Percentiles rank a stretch among this genome's conserved stretches.
Evolutionary conservation across 2,113 vertebrate genomes (phyloP).

Genomic region (Brachyhypopomus gauderio): DNA sequence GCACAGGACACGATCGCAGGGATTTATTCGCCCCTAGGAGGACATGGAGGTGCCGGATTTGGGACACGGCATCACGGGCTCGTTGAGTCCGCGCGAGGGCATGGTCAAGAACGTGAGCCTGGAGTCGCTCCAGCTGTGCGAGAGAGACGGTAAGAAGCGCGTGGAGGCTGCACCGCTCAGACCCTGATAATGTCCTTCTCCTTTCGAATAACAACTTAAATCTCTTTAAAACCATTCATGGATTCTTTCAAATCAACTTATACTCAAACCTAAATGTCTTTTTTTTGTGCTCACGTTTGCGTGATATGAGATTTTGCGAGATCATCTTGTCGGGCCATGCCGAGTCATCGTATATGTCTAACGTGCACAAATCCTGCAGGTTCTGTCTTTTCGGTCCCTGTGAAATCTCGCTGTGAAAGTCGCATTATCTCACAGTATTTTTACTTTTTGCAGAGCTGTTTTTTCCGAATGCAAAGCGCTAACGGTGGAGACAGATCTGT

Average conservation of each 20-base stretch:
- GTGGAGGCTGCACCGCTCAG: not conserved
- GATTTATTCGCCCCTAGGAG: too few species aligned
- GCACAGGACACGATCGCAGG: not conserved
- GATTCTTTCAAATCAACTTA: not conserved
- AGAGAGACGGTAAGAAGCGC: constrained; percentile 86
- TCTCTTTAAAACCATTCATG: too few species aligned
- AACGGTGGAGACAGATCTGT: not conserved
- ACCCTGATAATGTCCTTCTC: too few species aligned
- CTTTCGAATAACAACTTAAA: too few species aligned
- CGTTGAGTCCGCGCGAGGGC: constrained; percentile 92
- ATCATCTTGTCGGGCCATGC: not conserved
- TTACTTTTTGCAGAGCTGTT: not conserved
- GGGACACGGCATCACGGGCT: constrained; percentile 85
- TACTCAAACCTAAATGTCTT: not conserved
- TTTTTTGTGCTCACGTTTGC: not conserved
- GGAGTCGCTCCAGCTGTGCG: constrained; percentile 94
- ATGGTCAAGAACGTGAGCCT: constrained; percentile 96
- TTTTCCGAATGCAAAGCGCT: not conserved
- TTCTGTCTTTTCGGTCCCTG: too few species aligned
- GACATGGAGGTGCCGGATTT: constrained; percentile 90
- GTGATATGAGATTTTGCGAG: not conserved
- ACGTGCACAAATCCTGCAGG: too few species aligned
- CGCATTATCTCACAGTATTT: too few species aligned
- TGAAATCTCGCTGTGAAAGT: too few species aligned
- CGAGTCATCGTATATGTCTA: not conserved